These are phyloP conservation scores for Acronicta aceris DNA, from an alignment of 2,888 invertebrate species.

Conservation along the genomic window DNA sequence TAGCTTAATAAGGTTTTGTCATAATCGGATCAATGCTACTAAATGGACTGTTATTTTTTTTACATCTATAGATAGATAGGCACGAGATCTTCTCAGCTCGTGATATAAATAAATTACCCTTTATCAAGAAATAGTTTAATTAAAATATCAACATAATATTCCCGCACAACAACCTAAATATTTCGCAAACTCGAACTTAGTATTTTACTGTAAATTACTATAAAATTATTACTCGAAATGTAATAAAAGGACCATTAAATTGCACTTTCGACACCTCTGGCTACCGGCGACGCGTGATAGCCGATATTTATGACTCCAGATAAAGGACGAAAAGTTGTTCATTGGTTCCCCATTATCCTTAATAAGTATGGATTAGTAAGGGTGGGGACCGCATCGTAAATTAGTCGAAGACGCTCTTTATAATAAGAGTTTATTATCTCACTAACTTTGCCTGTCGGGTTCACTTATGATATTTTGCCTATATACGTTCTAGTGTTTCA, in stretches of 20 bases:
- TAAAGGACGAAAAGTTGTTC: conserved; percentile 85
- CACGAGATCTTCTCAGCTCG: no score
- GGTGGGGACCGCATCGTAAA: conserved; percentile 82
- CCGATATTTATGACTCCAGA: conserved; percentile 80
- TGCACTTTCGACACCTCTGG: conserved; percentile 78
- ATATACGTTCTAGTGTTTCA: background rate
- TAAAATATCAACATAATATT: background rate
- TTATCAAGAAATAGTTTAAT: no score
- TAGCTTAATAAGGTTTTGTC: no score
- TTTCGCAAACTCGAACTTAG: conserved; percentile 13
- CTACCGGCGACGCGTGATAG: conserved; percentile 74
- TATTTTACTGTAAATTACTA: conserved; percentile 50
- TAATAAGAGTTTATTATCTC: conserved; percentile 80
- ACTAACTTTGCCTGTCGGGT: conserved; percentile 53
- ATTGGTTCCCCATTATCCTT: conserved; percentile 87
- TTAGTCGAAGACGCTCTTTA: conserved; percentile 79
- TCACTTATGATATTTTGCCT: conserved; percentile 44
- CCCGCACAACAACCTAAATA: conserved; percentile 8
- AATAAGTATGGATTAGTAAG: conserved; percentile 87
- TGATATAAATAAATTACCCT: no score
- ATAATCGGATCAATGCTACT: no score
- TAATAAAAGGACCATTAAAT: conserved; percentile 78
- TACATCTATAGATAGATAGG: no score
- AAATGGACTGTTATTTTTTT: no score
- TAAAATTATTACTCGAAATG: conserved; percentile 71